A percentile compares a stretch with the other conserved stretches of the same genome.
Conservation (phyloP, 1,140 invertebrate genomes). For the Littorina saxatilis region DNA sequence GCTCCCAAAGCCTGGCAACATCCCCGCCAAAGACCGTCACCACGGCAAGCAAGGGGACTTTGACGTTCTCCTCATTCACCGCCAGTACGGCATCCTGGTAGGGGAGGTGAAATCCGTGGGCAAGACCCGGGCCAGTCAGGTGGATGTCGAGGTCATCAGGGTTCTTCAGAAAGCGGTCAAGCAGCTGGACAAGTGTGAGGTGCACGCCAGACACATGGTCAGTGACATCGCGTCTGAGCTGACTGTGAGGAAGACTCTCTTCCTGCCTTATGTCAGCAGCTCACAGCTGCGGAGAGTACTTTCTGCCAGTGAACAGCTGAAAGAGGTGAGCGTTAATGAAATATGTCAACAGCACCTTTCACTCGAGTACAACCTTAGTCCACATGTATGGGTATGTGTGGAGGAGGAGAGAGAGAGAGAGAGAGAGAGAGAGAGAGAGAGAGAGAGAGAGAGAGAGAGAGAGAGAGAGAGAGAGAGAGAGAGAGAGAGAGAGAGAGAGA, state of each 20-base stretch:
- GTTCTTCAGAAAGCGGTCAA: not conserved
- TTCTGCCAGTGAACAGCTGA: not conserved
- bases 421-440: too few relatives aligned
- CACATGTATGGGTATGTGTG: too few relatives aligned
- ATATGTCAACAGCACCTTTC: too few relatives aligned
- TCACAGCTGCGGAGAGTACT: not conserved
- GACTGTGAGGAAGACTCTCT: not conserved
- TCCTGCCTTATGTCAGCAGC: slow-evolving; percentile 1
- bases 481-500: too few relatives aligned
- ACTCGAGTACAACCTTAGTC: too few relatives aligned
- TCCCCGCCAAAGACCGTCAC: not conserved
- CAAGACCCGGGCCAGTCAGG: not conserved
- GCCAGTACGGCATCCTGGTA: not conserved
- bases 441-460: too few relatives aligned
- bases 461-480: too few relatives aligned
- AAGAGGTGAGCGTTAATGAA: not conserved
- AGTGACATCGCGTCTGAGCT: not conserved
- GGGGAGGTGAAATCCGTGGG: slow-evolving; percentile 12
- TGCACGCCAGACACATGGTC: not conserved
- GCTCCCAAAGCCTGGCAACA: not conserved
- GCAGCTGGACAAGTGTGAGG: slow-evolving; percentile 10
- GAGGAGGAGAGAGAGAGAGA: too few relatives aligned
- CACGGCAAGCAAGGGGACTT: not conserved
- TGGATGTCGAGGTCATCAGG: not conserved
- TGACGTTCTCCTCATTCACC: not conserved